phyloP scores from a whole-genome alignment of 2,113 vertebrate genomes.

The Aldabrachelys gigantea region DNA sequence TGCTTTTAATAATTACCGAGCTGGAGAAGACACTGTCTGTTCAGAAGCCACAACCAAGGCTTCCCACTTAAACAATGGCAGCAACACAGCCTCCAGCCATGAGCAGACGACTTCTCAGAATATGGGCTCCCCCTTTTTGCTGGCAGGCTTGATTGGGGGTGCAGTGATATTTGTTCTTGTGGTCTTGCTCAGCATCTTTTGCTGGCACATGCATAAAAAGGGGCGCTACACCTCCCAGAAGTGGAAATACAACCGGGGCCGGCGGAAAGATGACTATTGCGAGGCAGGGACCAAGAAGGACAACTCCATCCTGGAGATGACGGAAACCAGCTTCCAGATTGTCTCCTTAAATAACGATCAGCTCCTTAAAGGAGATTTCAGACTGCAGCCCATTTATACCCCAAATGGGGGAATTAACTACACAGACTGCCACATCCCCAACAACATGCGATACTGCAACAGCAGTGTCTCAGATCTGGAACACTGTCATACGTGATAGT shows the following conservation, averaged over 20 bases:
- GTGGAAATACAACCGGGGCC: constrained; percentile 98
- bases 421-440: constrained; percentile 97
- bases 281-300: constrained; percentile 99
- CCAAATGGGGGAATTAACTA: constrained; percentile 97
- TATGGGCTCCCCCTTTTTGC: constrained; percentile 90
- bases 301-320: constrained; percentile 99
- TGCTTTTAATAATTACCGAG: constrained; percentile 89
- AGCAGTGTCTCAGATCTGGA: constrained; percentile 97
- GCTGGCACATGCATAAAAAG: constrained; percentile 99
- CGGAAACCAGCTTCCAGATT: constrained; percentile 99
- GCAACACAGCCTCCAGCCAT: constrained; percentile 86
- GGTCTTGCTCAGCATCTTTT: constrained; percentile 92
- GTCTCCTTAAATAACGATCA: constrained; percentile 99
- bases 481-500: constrained; percentile 96
- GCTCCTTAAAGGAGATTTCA: constrained; percentile 99
- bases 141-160: constrained; percentile 95
- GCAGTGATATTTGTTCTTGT: constrained; percentile 92
- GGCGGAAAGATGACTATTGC: constrained; percentile 99
- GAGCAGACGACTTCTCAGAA: constrained; percentile 91
- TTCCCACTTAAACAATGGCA: constrained; percentile 79
- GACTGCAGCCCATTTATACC: constrained; percentile 98
- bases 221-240: constrained; percentile 92
- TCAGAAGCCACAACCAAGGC: constrained; percentile 90
- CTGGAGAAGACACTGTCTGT: constrained; percentile 91
- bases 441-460: constrained; percentile 96